A percentile compares a stretch with the other conserved stretches of the same genome.
Conservation (phyloP, 2,113 vertebrate genomes). For the Malurus cyaneus region DNA sequence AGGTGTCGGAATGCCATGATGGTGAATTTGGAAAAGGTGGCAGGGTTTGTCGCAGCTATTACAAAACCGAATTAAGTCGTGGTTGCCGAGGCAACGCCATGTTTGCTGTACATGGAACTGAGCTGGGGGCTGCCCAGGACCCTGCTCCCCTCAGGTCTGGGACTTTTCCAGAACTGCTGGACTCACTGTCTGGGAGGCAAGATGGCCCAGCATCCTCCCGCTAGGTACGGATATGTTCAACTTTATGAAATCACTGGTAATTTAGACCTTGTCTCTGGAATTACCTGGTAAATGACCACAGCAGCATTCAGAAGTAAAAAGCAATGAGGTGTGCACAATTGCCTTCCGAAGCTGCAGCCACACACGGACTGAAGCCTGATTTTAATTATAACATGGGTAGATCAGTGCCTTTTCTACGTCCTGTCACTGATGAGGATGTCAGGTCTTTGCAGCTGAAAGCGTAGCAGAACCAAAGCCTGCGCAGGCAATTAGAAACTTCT, state of each 20-base stretch:
- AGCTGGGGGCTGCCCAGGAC: background rate
- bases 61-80: background rate
- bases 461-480: background rate
- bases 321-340: constrained; percentile 62
- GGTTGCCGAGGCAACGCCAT: accelerated
- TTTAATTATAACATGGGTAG: background rate
- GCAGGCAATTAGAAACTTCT: background rate
- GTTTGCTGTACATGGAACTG: background rate
- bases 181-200: background rate
- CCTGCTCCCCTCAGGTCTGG: accelerated
- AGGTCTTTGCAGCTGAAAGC: background rate
- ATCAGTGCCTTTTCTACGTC: background rate
- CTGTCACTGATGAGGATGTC: background rate
- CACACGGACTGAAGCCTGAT: background rate
- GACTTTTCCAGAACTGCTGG: background rate
- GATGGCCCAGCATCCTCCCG: background rate
- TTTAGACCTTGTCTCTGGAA: constrained; percentile 50
- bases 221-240: background rate
- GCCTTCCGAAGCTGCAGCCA: background rate
- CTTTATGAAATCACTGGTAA: constrained; percentile 6
- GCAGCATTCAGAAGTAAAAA: constrained; percentile 47
- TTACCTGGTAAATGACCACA: constrained; percentile 55
- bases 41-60: background rate
- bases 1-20: background rate
- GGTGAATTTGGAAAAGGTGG: background rate